A percentile compares a stretch with the other conserved stretches of the same genome.
These are phyloP conservation scores for Oryzias celebensis DNA, from an alignment of 2,113 vertebrate genomes.

Conservation along the genomic window DNA sequence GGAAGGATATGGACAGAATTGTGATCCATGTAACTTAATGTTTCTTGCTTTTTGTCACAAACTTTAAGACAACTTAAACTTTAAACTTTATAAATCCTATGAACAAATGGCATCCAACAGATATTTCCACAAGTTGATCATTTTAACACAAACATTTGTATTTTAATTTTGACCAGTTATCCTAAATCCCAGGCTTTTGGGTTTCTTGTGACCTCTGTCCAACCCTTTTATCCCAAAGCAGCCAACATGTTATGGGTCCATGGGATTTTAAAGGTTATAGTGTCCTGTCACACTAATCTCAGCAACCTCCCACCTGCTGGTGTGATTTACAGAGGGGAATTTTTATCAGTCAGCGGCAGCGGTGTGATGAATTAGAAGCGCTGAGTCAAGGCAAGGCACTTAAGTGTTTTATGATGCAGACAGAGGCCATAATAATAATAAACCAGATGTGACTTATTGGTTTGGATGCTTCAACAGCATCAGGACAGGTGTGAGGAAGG, in stretches of 20 bases:
- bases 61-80: too few relatives aligned
- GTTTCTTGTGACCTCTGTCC: too few relatives aligned
- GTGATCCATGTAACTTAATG: too few relatives aligned
- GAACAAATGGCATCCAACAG: too few relatives aligned
- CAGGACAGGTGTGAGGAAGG: constrained; percentile 45
- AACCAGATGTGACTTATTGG: constrained; percentile 65
- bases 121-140: too few relatives aligned
- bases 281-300: constrained; percentile 8
- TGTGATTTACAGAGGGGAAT: constrained; percentile 39
- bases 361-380: constrained; percentile 55
- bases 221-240: background rate
- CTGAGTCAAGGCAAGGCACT: constrained; percentile 49
- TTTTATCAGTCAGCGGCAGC: constrained; percentile 42
- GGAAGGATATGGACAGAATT: too few relatives aligned
- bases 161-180: too few relatives aligned
- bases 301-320: constrained; percentile 12
- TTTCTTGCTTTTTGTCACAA: too few relatives aligned
- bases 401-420: constrained; percentile 69
- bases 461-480: constrained; percentile 42
- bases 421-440: constrained; percentile 65
- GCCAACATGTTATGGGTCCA: background rate
- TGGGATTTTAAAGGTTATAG: constrained; percentile 5
- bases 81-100: too few relatives aligned
- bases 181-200: too few relatives aligned
- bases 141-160: too few relatives aligned